phyloP scores from a whole-genome alignment of 2,113 vertebrate genomes.

The Cyprinodon brontotheroides region DNA sequence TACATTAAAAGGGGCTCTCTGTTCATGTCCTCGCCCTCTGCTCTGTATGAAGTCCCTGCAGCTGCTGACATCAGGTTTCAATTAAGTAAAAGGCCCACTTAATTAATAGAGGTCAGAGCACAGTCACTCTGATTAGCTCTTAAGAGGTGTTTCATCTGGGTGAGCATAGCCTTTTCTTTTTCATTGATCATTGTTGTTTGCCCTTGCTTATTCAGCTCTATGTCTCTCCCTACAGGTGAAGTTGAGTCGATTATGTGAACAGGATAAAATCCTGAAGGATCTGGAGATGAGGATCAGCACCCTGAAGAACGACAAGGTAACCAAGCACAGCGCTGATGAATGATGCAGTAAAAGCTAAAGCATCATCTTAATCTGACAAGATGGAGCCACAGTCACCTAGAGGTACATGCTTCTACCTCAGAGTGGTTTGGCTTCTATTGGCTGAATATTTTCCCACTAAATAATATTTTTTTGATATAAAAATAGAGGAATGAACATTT shows the following conservation, averaged over 20 bases:
- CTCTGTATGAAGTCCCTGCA: neutral
- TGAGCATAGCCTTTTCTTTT: neutral
- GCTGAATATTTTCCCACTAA: neutral
- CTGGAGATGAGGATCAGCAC: conserved; percentile 90
- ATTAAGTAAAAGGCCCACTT: conserved; percentile 34
- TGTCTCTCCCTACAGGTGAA: conserved; percentile 84
- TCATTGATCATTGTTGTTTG: neutral
- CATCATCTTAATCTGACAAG: neutral
- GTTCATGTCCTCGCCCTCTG: neutral
- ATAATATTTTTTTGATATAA: neutral
- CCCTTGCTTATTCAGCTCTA: conserved; percentile 6
- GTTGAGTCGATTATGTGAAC: conserved; percentile 92
- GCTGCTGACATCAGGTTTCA: conserved; percentile 8
- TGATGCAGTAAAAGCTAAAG: too few species aligned
- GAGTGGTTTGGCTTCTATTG: too few species aligned
- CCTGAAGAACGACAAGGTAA: conserved; percentile 94
- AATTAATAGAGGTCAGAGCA: conserved; percentile 37
- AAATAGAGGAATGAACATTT: neutral
- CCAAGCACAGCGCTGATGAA: neutral
- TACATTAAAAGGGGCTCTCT: neutral
- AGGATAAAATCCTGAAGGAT: conserved; percentile 93
- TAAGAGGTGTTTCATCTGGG: conserved; percentile 3
- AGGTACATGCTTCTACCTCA: neutral
- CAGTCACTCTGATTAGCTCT: conserved; percentile 4
- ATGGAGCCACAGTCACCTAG: neutral